A percentile compares a stretch with the other conserved stretches of the same genome.
These are phyloP conservation scores for Rachycentron canadum DNA, from an alignment of 2,797 vertebrate genomes.

Conservation along the genomic window DNA sequence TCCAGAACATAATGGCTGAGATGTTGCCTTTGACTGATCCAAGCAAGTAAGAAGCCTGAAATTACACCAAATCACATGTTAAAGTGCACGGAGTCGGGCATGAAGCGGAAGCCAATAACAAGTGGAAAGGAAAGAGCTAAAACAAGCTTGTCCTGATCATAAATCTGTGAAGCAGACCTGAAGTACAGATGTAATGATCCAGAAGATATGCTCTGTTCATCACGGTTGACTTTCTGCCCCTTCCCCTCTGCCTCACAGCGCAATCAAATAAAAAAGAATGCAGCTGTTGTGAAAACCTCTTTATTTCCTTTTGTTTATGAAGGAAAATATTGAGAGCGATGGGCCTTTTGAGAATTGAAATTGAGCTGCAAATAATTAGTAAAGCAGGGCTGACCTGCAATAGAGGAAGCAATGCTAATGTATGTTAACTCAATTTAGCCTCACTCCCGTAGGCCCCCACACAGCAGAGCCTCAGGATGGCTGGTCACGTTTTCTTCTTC, in stretches of 20 bases:
- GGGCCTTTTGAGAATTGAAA: slow-evolving; percentile 43
- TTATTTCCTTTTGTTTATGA: slow-evolving; percentile 30
- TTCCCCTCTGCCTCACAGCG: slow-evolving; percentile 26
- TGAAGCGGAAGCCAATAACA: slow-evolving; percentile 36
- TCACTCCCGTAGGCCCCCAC: slow-evolving; percentile 47
- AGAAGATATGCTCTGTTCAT: slow-evolving; percentile 61
- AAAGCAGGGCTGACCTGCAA: slow-evolving; percentile 42
- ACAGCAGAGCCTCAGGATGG: slow-evolving; percentile 65
- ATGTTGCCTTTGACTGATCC: slow-evolving; percentile 23
- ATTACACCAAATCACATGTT: slow-evolving; percentile 53
- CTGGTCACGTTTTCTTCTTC: slow-evolving; percentile 66
- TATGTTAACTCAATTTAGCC: slow-evolving; percentile 74
- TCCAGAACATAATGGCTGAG: slow-evolving; percentile 10
- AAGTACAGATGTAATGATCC: slow-evolving; percentile 73
- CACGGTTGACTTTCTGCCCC: slow-evolving; percentile 63
- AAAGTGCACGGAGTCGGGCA: slow-evolving; percentile 44
- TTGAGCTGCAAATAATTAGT: slow-evolving; percentile 53
- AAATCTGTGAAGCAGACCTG: slow-evolving; percentile 71
- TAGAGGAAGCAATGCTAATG: slow-evolving; percentile 62
- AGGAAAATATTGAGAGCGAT: slow-evolving; percentile 23
- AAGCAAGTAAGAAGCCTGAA: slow-evolving; percentile 35
- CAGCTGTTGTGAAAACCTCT: slow-evolving; percentile 11
- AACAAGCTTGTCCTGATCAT: slow-evolving; percentile 55
- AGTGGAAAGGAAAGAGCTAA: slow-evolving; percentile 39
- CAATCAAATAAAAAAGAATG: slow-evolving; percentile 27